phyloP scores from a whole-genome alignment of 2,113 vertebrate genomes.

The Cyprinodon brontotheroides region DNA sequence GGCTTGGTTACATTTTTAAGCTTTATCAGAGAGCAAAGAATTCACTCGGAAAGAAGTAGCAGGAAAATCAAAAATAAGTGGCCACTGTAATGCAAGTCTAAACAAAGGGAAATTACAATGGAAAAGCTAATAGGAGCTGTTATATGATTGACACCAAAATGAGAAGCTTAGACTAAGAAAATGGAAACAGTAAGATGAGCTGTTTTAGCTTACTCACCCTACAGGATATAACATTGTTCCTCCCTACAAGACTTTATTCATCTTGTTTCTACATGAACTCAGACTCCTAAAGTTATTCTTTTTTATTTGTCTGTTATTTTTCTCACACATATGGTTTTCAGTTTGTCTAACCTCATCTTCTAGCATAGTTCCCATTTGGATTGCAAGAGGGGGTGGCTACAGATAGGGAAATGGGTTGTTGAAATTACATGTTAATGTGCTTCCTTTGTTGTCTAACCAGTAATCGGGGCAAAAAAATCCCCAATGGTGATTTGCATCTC shows the following conservation, averaged over 20 bases:
- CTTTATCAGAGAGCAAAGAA: constrained; percentile 23
- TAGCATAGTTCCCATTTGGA: constrained; percentile 22
- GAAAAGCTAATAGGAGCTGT: constrained; percentile 37
- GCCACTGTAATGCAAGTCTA: constrained; percentile 26
- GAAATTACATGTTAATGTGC: constrained; percentile 81
- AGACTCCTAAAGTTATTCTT: constrained; percentile 18
- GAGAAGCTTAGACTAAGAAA: constrained; percentile 45
- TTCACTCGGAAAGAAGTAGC: constrained; percentile 21
- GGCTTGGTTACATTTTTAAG: constrained; percentile 25
- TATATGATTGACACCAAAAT: constrained; percentile 22
- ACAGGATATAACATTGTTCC: constrained; percentile 36
- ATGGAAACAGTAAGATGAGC: constrained; percentile 50
- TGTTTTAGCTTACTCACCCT: constrained; percentile 29
- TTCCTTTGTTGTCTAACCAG: constrained; percentile 83
- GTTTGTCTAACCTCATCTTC: constrained; percentile 29
- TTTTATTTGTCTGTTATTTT: constrained; percentile 17
- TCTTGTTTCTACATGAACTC: constrained; percentile 23
- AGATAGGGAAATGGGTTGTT: constrained; percentile 65
- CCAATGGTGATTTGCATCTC: constrained; percentile 81
- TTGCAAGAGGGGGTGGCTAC: constrained; percentile 6
- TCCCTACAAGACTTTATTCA: constrained; percentile 32
- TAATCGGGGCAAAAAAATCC: constrained; percentile 79
- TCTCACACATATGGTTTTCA: constrained; percentile 11
- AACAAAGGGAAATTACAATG: constrained; percentile 48
- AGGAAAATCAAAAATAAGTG: constrained; percentile 42